Conservation (phyloP, 2,888 invertebrate genomes). For the Oligia latruncula region DNA sequence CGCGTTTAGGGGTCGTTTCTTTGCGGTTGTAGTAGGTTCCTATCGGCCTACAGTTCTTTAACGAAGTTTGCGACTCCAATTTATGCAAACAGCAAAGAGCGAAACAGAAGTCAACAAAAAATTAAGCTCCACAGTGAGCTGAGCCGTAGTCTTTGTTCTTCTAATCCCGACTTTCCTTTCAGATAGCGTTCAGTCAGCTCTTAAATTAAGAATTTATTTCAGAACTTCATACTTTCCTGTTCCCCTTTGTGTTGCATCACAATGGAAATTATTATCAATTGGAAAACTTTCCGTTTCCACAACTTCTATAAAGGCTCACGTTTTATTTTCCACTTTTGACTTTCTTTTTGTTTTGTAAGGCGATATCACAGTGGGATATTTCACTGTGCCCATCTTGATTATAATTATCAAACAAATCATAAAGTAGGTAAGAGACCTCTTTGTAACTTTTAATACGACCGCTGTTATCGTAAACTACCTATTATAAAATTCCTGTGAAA, state of each 20-base stretch:
- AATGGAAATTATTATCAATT: constrained; percentile 89
- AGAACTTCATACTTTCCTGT: constrained; percentile 87
- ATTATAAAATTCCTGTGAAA: constrained; percentile 62
- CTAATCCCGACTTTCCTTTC: constrained; percentile 87
- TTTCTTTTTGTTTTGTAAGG: constrained; percentile 77
- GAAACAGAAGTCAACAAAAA: constrained; percentile 83
- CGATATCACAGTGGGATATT: constrained; percentile 72
- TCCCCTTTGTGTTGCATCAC: constrained; percentile 87
- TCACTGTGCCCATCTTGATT: constrained; percentile 70
- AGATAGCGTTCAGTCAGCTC: constrained; percentile 87
- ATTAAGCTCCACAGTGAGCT: constrained; percentile 77
- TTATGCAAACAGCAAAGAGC: constrained; percentile 79
- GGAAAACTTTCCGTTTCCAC: constrained; percentile 86
- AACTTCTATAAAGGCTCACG: constrained; percentile 83
- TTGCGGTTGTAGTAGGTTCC: constrained; percentile 25
- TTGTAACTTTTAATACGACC: constrained; percentile 52
- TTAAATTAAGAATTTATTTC: constrained; percentile 89
- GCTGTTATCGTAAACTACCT: constrained; percentile 61
- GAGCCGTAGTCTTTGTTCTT: constrained; percentile 84
- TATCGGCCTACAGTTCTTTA: constrained; percentile 68
- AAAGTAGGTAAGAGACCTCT: constrained; percentile 48
- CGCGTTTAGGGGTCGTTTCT: constrained; percentile 1
- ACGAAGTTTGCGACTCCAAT: constrained; percentile 73
- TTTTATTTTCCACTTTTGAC: constrained; percentile 84
- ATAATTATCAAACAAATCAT: constrained; percentile 67